A percentile compares a stretch with the other conserved stretches of the same genome.
These are phyloP conservation scores for Drosophila quadrilineata DNA, from an alignment of 1,140 invertebrate genomes.

Conservation along the genomic window DNA sequence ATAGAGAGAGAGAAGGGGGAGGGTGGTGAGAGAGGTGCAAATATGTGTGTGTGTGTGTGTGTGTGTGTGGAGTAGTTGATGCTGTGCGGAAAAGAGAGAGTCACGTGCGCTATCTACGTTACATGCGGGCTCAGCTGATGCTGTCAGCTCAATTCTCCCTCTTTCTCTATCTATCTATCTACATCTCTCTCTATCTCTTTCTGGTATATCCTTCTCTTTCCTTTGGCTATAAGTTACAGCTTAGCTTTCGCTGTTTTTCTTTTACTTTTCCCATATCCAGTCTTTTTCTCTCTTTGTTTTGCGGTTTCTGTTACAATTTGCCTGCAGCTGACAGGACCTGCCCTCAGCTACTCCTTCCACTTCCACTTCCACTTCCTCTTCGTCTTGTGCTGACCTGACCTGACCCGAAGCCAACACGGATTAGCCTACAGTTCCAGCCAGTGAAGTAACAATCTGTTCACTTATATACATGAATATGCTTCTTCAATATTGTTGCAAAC, in stretches of 20 bases:
- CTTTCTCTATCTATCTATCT: not conserved
- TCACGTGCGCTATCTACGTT: constrained; percentile 30
- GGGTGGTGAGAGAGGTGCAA: not conserved
- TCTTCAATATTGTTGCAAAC: too few relatives aligned
- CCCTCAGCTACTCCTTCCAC: too few relatives aligned
- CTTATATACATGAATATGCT: too few relatives aligned
- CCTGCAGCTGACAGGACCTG: constrained; percentile 41
- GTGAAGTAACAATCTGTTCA: too few relatives aligned
- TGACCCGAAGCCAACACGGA: constrained; percentile 12
- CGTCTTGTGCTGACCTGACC: not conserved
- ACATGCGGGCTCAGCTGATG: constrained; percentile 33
- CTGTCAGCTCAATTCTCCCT: not conserved
- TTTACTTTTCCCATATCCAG: too few relatives aligned
- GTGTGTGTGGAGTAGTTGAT: not conserved
- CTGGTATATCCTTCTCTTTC: not conserved
- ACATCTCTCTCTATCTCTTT: not conserved
- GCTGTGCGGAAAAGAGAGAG: not conserved
- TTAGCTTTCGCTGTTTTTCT: too few relatives aligned
- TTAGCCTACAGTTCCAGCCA: too few relatives aligned
- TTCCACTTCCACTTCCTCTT: too few relatives aligned
- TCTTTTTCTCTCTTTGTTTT: too few relatives aligned
- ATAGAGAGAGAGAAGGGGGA: too few relatives aligned
- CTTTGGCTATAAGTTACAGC: constrained; percentile 37
- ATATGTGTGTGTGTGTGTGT: too few relatives aligned
- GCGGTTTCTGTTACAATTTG: not conserved